Evolutionary conservation across 2,113 vertebrate species (phyloP).

Genomic region (Marcusenius ussheri): DNA sequence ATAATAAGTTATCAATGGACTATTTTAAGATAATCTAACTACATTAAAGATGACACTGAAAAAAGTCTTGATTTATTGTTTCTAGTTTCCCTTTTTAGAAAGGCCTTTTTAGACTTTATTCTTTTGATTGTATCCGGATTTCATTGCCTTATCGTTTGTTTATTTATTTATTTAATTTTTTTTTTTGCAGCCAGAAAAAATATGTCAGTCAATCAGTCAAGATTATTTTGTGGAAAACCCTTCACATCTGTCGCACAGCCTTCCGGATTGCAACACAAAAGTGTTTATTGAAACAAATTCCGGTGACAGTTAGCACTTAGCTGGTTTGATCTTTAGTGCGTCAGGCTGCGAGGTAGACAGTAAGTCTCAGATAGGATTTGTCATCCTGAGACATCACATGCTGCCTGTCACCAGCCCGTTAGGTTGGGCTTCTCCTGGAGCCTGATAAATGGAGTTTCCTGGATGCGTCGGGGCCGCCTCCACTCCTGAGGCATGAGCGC

Average conservation of each 20-base stretch:
- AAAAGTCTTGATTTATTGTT: background rate
- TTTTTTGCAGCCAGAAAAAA: background rate
- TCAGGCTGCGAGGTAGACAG: background rate
- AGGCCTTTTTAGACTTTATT: background rate
- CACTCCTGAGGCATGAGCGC: background rate
- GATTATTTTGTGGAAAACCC: background rate
- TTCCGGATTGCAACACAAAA: background rate
- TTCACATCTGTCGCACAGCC: background rate
- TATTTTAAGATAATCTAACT: constrained; percentile 16
- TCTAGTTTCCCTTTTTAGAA: background rate
- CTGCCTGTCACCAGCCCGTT: background rate
- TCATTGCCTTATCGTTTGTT: background rate
- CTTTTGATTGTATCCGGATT: background rate
- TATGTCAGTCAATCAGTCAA: background rate
- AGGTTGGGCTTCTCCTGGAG: background rate
- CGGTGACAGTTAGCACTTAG: constrained; percentile 3
- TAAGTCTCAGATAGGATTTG: background rate
- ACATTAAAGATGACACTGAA: background rate
- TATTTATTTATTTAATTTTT: background rate
- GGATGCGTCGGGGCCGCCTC: background rate
- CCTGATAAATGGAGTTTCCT: background rate
- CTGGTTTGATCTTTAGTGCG: background rate
- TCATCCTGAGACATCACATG: background rate
- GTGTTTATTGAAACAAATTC: constrained; percentile 8
- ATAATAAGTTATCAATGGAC: constrained; percentile 52